These are phyloP conservation scores for Pachypsylla venusta DNA, from an alignment of 1,140 invertebrate genomes.

Conservation along the genomic window DNA sequence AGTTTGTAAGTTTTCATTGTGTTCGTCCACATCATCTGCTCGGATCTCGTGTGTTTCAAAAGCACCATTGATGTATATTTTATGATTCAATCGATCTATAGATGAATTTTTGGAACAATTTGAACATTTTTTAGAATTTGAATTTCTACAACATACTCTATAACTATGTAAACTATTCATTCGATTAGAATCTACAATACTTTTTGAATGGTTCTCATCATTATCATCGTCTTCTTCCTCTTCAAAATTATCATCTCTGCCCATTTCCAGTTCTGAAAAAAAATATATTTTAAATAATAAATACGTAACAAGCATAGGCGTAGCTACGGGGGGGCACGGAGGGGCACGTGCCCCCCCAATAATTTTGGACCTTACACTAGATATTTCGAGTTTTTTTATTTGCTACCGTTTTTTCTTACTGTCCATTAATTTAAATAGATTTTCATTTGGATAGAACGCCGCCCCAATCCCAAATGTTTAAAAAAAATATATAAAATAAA, in stretches of 20 bases:
- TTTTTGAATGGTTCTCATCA: neutral
- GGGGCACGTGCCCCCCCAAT: too few species aligned
- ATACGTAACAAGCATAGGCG: too few species aligned
- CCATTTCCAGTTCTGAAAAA: neutral
- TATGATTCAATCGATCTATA: neutral
- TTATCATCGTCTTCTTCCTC: neutral
- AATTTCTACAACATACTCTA: constrained; percentile 1
- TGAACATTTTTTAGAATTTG: constrained; percentile 8
- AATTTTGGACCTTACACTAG: too few species aligned
- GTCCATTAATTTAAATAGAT: too few species aligned
- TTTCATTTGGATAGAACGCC: too few species aligned
- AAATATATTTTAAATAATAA: too few species aligned
- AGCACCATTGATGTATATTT: neutral
- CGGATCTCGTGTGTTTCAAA: neutral
- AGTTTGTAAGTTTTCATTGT: neutral
- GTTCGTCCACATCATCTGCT: neutral
- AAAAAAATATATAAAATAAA: too few species aligned
- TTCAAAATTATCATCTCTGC: neutral
- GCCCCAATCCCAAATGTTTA: too few species aligned
- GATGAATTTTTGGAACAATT: neutral
- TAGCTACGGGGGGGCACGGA: too few species aligned
- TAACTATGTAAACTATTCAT: neutral
- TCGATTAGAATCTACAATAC: neutral
- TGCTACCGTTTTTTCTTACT: too few species aligned
- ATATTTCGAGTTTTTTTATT: too few species aligned